Evolutionary conservation across 1,140 invertebrate species (phyloP), one percentile per base, ranked within the genome.

Genomic region (Phortica variegata): DNA sequence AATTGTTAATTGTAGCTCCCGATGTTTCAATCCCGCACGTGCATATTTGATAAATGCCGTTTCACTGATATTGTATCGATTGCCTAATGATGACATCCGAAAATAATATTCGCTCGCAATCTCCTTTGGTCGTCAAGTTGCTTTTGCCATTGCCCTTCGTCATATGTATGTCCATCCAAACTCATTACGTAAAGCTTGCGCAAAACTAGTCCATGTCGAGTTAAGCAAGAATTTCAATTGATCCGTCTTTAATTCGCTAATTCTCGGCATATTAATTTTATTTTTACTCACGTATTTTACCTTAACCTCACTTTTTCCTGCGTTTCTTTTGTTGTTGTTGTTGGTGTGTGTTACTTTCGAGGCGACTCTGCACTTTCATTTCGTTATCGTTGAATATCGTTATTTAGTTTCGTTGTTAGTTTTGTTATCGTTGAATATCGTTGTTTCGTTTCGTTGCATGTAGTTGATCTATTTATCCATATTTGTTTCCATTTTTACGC

Each of bases 181-280:
- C 18, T 47, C 37, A 5, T 47, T n/a, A 8, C 10, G 3, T 16
- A 47, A 20, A 12, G 17, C 37, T 39, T 12, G 12, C 9, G 45
- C 12, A 10, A 47, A 19, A 5, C 18, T 3, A 5, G n/a, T 17
- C 45, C 45, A 47, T 15, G 12, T 40, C 9, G 29, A 10, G 26
- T 47, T 26, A 16, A 48, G 18, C 17, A 48, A 20, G 10, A 7
- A 7, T 31, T 33, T 48, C 34, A 48, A 5, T 36, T 48, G 37
- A 18, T 48, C 38, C 2, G 12, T 20, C 42, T 48, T 48, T 20
- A 48, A 42, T 46, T 37, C 43, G 18, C 18, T 33, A 6, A 44
- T 18, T 44, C 34, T 44, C 10, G 13, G 6, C 7, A 20, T n/a
- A n/a, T n/a, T n/a, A n/a, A n/a, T n/a, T n/a, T n/a, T n/a, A n/a